These are phyloP conservation scores for Ctenicera cuprea DNA, from an alignment of 2,888 invertebrate species.

Conservation along the genomic window DNA sequence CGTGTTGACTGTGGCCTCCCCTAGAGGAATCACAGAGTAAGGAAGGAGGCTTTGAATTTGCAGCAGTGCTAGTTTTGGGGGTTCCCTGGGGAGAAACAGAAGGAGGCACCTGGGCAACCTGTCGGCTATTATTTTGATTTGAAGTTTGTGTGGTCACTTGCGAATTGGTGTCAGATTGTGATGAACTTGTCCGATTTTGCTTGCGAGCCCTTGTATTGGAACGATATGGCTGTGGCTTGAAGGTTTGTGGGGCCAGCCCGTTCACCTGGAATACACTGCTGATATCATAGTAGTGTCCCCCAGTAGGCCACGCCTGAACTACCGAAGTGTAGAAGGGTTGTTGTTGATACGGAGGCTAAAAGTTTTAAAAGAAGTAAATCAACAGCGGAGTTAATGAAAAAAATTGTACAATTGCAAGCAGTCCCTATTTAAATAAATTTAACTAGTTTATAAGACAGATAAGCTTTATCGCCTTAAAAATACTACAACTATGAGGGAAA, in stretches of 20 bases:
- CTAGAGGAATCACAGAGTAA: slow-evolving; percentile 55
- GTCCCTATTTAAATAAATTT: too few relatives aligned
- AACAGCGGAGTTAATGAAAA: neutral
- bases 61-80: slow-evolving; percentile 25
- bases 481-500: too few relatives aligned
- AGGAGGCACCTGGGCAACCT: slow-evolving; percentile 40
- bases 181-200: slow-evolving; percentile 63
- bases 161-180: slow-evolving; percentile 55
- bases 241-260: slow-evolving; percentile 81
- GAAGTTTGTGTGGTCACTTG: slow-evolving; percentile 57
- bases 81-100: slow-evolving; percentile 48
- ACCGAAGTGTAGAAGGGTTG: slow-evolving; percentile 80
- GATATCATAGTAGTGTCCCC: slow-evolving; percentile 79
- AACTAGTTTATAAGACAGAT: too few relatives aligned
- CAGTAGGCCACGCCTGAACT: slow-evolving; percentile 74
- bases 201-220: slow-evolving; percentile 70
- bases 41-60: slow-evolving; percentile 46
- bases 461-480: too few relatives aligned
- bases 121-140: slow-evolving; percentile 50
- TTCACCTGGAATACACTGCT: slow-evolving; percentile 83
- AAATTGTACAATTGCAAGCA: too few relatives aligned
- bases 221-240: slow-evolving; percentile 74
- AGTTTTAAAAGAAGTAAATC: slow-evolving; percentile 33
- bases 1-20: slow-evolving; percentile 59
- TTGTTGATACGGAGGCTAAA: slow-evolving; percentile 76